phyloP scores from a whole-genome alignment of 2,888 invertebrate genomes.

The Crocallis elinguaria region DNA sequence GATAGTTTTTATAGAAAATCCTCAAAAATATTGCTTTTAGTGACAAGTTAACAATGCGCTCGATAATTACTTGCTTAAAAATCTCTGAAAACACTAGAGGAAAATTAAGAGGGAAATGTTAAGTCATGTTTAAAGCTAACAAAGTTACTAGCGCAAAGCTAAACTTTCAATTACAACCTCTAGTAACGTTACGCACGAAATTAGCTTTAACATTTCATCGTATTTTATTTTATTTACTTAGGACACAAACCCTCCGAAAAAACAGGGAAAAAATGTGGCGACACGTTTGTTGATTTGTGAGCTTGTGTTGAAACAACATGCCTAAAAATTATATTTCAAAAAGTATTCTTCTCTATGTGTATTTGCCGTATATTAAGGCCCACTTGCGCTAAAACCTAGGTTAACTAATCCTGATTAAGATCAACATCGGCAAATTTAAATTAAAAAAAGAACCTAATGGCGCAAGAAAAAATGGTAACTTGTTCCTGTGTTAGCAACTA shows the following conservation, averaged over 20 bases:
- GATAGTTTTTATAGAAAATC: too few relatives aligned
- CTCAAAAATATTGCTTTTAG: not conserved
- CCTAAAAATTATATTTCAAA: constrained; percentile 5
- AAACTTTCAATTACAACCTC: not conserved
- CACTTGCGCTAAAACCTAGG: too few relatives aligned
- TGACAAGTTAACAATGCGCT: not conserved
- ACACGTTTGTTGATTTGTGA: constrained; percentile 16
- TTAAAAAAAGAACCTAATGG: too few relatives aligned
- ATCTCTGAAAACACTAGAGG: too few relatives aligned
- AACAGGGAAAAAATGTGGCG: constrained; percentile 11
- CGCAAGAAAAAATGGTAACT: too few relatives aligned
- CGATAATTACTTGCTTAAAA: not conserved
- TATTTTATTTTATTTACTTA: constrained; percentile 14
- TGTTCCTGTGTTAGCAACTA: too few relatives aligned
- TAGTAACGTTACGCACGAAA: not conserved
- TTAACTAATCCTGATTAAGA: too few relatives aligned
- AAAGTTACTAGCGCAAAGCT: not conserved
- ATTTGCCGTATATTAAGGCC: too few relatives aligned
- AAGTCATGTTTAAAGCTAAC: not conserved
- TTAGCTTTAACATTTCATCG: constrained; percentile 5
- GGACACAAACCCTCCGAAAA: constrained; percentile 2
- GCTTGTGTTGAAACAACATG: constrained; percentile 16
- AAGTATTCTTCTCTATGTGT: not conserved
- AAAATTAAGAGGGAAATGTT: too few relatives aligned
- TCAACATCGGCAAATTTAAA: too few relatives aligned